phyloP scores from a whole-genome alignment of 1,140 invertebrate genomes.

The Hestina assimilis region DNA sequence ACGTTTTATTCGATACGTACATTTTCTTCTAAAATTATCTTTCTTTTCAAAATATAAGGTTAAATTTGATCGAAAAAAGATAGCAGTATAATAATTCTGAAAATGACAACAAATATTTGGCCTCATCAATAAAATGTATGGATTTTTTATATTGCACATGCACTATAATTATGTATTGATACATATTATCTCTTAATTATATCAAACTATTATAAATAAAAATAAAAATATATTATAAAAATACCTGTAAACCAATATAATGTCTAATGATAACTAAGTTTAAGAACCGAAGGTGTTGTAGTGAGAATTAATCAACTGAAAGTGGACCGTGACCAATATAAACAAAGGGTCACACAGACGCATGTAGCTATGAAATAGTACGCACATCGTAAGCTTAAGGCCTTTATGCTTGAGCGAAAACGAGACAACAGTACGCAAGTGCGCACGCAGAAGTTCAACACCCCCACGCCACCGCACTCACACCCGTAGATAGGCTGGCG shows the following conservation, averaged over 20 bases:
- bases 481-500: conserved; percentile 45
- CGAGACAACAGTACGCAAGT: conserved; percentile 45
- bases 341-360: conserved; percentile 70
- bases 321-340: conserved; percentile 70
- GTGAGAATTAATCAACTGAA: conserved; percentile 74
- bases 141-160: too few species aligned
- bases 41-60: too few species aligned
- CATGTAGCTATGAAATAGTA: conserved; percentile 65
- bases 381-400: conserved; percentile 58
- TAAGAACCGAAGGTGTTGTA: conserved; percentile 58
- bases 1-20: neutral
- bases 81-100: too few species aligned
- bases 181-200: neutral
- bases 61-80: too few species aligned
- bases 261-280: conserved; percentile 25
- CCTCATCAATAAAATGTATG: too few species aligned
- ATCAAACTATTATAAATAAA: too few species aligned
- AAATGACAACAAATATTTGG: too few species aligned
- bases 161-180: neutral
- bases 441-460: conserved; percentile 67
- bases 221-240: neutral
- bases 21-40: too few species aligned
- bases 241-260: neutral
- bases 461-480: conserved; percentile 47
- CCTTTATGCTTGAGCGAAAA: conserved; percentile 49